A percentile compares a stretch with the other conserved stretches of the same genome.
Conservation (phyloP, 2,888 invertebrate genomes). For the Notodonta ziczac region DNA sequence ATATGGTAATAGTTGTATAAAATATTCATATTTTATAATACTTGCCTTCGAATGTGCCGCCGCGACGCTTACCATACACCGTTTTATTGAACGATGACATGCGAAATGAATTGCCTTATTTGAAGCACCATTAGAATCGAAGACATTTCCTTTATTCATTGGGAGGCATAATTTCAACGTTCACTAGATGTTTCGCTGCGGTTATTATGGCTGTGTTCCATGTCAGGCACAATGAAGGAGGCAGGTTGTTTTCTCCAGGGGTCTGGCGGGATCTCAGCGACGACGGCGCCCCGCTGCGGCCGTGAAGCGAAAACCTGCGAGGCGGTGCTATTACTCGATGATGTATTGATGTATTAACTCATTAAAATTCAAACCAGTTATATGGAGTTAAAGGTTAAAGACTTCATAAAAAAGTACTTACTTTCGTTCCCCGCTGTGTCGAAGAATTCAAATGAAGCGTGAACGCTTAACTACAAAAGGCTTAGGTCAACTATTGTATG, state of each 20-base stretch:
- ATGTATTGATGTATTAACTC: slow-evolving; percentile 80
- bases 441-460: slow-evolving; percentile 65
- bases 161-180: slow-evolving; percentile 49
- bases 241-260: slow-evolving; percentile 63
- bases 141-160: slow-evolving; percentile 40
- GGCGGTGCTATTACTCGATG: slow-evolving; percentile 63
- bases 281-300: slow-evolving; percentile 66
- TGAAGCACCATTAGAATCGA: slow-evolving; percentile 32
- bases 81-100: slow-evolving; percentile 66
- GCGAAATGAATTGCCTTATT: slow-evolving; percentile 55
- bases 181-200: slow-evolving; percentile 50
- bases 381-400: slow-evolving; percentile 73
- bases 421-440: slow-evolving; percentile 67
- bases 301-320: slow-evolving; percentile 67
- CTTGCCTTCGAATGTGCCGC: slow-evolving; percentile 50
- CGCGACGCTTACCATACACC: slow-evolving; percentile 42
- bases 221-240: slow-evolving; percentile 59
- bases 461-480: slow-evolving; percentile 55
- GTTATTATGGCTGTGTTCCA: slow-evolving; percentile 53
- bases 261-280: slow-evolving; percentile 65
- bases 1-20: slow-evolving; percentile 62
- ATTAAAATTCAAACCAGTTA: slow-evolving; percentile 78
- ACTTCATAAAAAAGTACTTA: slow-evolving; percentile 73
- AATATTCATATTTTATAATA: slow-evolving; percentile 67
- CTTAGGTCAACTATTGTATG: slow-evolving; percentile 47